Evolutionary conservation across 2,888 invertebrate genomes (phyloP).

Genomic region (Bellardia bayeri): DNA sequence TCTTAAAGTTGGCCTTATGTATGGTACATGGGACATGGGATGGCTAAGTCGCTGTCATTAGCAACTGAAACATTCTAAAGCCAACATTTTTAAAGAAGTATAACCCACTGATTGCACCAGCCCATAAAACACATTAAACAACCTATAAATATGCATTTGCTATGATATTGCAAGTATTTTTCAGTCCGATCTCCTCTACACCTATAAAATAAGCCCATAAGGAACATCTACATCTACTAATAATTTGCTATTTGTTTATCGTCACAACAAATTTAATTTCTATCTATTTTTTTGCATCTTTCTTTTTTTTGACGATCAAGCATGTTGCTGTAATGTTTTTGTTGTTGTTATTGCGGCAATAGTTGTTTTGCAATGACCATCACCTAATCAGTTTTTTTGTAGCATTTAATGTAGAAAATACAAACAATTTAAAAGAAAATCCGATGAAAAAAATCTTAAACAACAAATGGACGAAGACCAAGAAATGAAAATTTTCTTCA

Average conservation of each 20-base stretch:
- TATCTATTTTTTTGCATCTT: slow-evolving; percentile 13
- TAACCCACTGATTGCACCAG: no score
- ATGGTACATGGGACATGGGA: no score
- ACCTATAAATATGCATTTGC: no score
- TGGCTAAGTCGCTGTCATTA: no score
- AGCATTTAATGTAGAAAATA: slow-evolving; percentile 34
- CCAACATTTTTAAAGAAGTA: no score
- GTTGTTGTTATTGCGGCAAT: slow-evolving; percentile 24
- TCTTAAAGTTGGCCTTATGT: no score
- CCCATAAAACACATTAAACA: no score
- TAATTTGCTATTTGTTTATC: slow-evolving; percentile 34
- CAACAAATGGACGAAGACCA: slow-evolving; percentile 2
- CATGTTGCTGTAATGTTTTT: slow-evolving; percentile 30
- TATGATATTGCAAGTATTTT: neutral
- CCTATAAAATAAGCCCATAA: neutral
- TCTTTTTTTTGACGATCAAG: slow-evolving; percentile 10
- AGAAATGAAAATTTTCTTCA: slow-evolving; percentile 37
- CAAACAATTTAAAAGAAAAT: slow-evolving; percentile 15
- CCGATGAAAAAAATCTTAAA: neutral
- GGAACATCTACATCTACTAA: slow-evolving; percentile 29
- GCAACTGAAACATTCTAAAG: no score
- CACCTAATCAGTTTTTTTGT: slow-evolving; percentile 61
- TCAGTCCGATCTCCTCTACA: neutral
- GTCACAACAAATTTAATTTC: slow-evolving; percentile 39
- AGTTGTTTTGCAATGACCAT: slow-evolving; percentile 65